phyloP scores from a whole-genome alignment of 2,797 vertebrate species.

The Menidia menidia region DNA sequence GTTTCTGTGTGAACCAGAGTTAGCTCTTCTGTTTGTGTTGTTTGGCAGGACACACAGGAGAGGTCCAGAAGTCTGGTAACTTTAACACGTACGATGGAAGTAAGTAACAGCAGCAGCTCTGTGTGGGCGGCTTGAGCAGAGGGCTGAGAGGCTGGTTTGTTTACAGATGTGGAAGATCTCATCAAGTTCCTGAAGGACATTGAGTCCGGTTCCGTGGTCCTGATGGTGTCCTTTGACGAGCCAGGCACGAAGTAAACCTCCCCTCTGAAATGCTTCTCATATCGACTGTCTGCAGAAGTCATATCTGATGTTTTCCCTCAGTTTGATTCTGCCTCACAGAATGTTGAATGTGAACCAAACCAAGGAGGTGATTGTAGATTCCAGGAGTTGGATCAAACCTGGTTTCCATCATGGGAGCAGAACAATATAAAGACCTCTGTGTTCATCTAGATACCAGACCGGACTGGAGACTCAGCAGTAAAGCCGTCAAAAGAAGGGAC shows the following conservation, averaged over 20 bases:
- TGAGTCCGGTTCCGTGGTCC: conserved; percentile 82
- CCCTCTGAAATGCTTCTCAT: rapidly evolving
- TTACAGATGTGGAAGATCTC: conserved; percentile 85
- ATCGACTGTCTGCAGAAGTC: too few relatives aligned
- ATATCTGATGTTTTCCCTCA: too few relatives aligned
- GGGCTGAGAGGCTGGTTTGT: conserved; percentile 17
- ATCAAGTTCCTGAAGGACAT: conserved; percentile 85
- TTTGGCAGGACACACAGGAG: conserved; percentile 86
- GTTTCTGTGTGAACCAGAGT: not conserved
- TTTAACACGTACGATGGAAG: conserved; percentile 87
- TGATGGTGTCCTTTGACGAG: conserved; percentile 90
- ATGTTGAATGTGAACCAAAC: not conserved
- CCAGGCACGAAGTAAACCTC: conserved; percentile 87
- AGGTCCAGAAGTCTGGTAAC: conserved; percentile 74
- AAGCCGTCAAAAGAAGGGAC: too few relatives aligned
- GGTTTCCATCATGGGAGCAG: too few relatives aligned
- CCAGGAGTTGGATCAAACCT: too few relatives aligned
- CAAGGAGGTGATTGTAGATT: too few relatives aligned
- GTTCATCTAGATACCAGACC: too few relatives aligned
- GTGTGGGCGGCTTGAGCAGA: too few relatives aligned
- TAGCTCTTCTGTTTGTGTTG: not conserved
- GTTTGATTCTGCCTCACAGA: not conserved
- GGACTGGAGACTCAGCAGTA: too few relatives aligned
- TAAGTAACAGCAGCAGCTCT: conserved; percentile 1
- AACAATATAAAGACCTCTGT: too few relatives aligned